These are phyloP conservation scores for Bufo gargarizans DNA, from an alignment of 2,113 vertebrate genomes.

Conservation along the genomic window DNA sequence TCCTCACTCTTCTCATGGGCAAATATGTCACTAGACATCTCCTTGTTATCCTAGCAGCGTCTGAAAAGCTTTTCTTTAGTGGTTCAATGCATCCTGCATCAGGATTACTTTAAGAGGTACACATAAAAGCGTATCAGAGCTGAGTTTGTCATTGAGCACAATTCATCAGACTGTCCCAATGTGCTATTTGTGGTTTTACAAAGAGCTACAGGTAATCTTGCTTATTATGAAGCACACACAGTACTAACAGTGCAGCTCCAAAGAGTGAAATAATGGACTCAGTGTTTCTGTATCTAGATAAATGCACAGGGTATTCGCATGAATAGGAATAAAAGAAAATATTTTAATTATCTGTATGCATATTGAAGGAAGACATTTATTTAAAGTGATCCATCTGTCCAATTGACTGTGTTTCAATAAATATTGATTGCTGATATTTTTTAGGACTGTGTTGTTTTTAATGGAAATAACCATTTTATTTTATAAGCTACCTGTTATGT, in stretches of 20 bases:
- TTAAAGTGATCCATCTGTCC: not conserved
- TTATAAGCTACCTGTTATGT: not conserved
- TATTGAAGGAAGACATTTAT: not conserved
- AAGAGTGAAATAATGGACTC: not conserved
- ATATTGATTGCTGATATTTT: conserved; percentile 3
- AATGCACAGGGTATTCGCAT: not conserved
- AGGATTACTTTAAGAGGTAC: not conserved
- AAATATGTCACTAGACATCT: not conserved
- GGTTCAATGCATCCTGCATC: conserved; percentile 14
- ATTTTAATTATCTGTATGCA: not conserved
- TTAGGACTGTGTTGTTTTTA: not conserved
- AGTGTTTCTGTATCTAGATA: not conserved
- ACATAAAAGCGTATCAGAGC: not conserved
- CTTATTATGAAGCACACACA: not conserved
- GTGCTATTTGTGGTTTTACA: not conserved
- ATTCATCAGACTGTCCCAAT: not conserved
- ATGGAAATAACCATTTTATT: not conserved
- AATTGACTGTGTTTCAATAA: conserved; percentile 13
- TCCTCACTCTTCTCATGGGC: not conserved
- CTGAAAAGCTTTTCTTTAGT: not conserved
- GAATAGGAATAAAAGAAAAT: not conserved
- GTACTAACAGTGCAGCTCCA: not conserved
- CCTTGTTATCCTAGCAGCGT: not conserved
- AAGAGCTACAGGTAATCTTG: not conserved
- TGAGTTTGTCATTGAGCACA: not conserved